Base-by-base conservation (phyloP, 2,888 invertebrate species). In the Cephus spinipes region DNA sequence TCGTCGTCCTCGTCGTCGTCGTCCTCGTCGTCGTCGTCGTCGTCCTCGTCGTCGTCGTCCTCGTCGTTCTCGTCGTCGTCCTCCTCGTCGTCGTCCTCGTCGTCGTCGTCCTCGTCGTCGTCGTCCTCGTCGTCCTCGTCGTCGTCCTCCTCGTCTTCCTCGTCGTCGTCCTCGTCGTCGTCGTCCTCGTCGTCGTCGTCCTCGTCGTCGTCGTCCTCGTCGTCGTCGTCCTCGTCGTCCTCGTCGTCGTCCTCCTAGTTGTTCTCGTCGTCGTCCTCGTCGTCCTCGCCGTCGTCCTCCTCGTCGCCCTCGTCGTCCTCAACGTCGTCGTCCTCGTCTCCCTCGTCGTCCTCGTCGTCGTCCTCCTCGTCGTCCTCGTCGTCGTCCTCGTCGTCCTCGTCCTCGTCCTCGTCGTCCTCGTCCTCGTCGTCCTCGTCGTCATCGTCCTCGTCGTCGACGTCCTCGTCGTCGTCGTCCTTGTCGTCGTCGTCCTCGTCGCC, bases 1-100 rank as follows among this genome's bases (percentile, higher is more conserved):
- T 55, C 40, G n/a, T 77, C 74, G 33, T 34, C 73, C 74, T 75
- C 74, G 11, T 55, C 33, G 31, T 73, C 33, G 23, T 73, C 4
- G 4, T 32, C 33, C 69, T 23, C 68, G 68, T 68, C 68, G 68
- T 68, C 68, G 12, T 68, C 68, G 68, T 68, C 68, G 12, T 68
- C 68, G 68, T n/a, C n/a, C n/a, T n/a, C n/a, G n/a, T n/a, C n/a
- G n/a, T n/a, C n/a, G n/a, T n/a, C n/a, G n/a, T n/a, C n/a, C n/a
- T n/a, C n/a, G n/a, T n/a, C n/a, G n/a, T n/a, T n/a, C n/a, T n/a
- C n/a, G n/a, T n/a, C n/a, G n/a, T n/a, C n/a, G n/a, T n/a, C n/a
- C n/a, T n/a, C n/a, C n/a, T 68, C 68, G 12, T 68, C 36, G 6
- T n/a, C 6, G n/a, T 68, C 9, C 68, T 68, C 68, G 68, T 68